Evolutionary conservation across 2,113 vertebrate species (phyloP), one percentile per base, ranked within the genome.

Genomic region (Eolophus roseicapilla): DNA sequence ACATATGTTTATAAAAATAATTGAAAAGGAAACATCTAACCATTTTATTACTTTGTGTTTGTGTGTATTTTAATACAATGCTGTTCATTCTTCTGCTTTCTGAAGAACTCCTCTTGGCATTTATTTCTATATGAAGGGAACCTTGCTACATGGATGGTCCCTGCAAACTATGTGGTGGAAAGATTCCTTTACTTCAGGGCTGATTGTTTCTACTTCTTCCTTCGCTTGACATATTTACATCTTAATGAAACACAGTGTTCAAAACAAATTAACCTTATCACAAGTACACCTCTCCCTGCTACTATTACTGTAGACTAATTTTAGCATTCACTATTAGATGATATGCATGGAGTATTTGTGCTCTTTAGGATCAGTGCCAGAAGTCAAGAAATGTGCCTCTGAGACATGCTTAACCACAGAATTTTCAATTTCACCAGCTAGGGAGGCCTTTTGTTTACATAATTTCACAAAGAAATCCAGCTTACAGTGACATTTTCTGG

Each of bases 221-320:
- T 82, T 85, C 6, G 5, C 39, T 88, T 83, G 29, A 60, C 29
- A 13, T 85, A 75, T 95, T 95, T 92, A 16, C 20, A 64, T 53
- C 65, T 67, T 82, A 81, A 73, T 75, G 67, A 91, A 91, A 87
- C 55, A 74, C 37, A 59, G 14, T 52, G 29, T 67, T 96, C 49
- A 70, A 91, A 96, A 67, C 69, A 94, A 91, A 89, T 79, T 83
- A 91, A 91, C 86, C 68, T 81, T 91, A 93, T 91, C 59, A 82
- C 33, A 25, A 88, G 25, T 80, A 91, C 31, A 81, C 68, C 55
- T 90, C 69, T 93, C 78, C 44, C 57, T 86, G 47, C 13, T 87
- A 37, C 83, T 60, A 74, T 82, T 82, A 60, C 46, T 77, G 53
- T 55, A 74, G 35, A 60, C 25, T 74, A 73, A 76, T 93, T 96